These are phyloP conservation scores for sheep (Ovis aries) DNA, from an alignment of 2,113 vertebrate genomes.

Conservation along the genomic window DNA sequence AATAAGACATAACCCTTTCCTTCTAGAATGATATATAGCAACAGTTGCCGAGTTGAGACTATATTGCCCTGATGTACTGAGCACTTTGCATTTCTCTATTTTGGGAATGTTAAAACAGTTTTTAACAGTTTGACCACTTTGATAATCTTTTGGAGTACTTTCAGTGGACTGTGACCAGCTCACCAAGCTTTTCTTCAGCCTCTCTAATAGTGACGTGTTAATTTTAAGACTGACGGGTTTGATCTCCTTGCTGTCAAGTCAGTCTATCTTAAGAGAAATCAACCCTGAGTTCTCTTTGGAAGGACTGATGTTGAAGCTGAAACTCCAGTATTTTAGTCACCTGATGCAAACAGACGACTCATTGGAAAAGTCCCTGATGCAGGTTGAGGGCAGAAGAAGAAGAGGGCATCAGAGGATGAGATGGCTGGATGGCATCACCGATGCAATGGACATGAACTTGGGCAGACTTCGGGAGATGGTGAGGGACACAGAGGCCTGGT, in stretches of 20 bases:
- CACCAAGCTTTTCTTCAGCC: neutral
- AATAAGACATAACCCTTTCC: neutral
- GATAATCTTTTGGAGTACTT: neutral
- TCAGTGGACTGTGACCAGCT: neutral
- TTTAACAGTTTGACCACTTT: neutral
- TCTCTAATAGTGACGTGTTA: neutral
- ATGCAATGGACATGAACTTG: neutral
- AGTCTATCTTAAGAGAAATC: neutral
- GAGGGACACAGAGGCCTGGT: neutral
- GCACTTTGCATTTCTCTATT: neutral
- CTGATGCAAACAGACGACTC: neutral
- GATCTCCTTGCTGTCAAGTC: neutral
- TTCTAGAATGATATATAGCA: neutral
- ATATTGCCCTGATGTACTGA: fast-evolving
- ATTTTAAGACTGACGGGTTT: neutral
- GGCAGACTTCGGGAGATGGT: neutral
- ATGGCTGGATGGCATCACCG: neutral
- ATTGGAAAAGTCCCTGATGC: neutral
- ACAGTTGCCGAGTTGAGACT: neutral
- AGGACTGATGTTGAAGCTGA: neutral
- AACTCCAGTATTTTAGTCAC: neutral
- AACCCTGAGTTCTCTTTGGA: neutral
- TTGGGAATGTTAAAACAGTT: neutral
- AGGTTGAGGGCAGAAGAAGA: neutral
- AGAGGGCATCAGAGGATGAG: neutral